Base-by-base conservation (phyloP, 2,113 vertebrate species). In the Poeciliopsis retropinna region DNA sequence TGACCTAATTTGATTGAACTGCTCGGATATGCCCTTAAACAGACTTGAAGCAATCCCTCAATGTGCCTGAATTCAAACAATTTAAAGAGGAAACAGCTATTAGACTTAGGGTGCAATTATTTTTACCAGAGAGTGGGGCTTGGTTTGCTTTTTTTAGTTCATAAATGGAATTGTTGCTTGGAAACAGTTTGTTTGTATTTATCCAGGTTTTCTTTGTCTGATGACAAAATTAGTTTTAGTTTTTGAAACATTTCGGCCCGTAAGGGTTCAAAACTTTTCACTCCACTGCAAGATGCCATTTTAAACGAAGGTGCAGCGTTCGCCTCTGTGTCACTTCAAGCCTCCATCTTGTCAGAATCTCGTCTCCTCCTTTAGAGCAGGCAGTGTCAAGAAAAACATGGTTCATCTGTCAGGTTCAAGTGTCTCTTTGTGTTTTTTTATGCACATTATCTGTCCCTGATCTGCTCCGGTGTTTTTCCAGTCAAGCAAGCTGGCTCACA, bases 401-500 rank as follows among this genome's bases (percentile, higher is more conserved):
- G 3, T 57, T 25, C 22, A n/a, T n/a, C 25, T 57, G 51, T n/a
- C 51, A 57, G 51, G 51, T 57, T 57, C n/a, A 57, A 57, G n/a
- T n/a, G 51, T 57, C 51, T n/a, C 3, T 51, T 22, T 57, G 51
- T 57, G 25, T n/a, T 54, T 57, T 54, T 47, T 57, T 3, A 57
- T 57, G 51, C 51, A 57, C 10, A 57, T 25, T 25, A 25, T 57
- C 9, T n/a, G 51, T n/a, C 25, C 51, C 10, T 25, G 0, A 57
- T 34, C 8, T 72, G 27, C 64, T 4, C 65, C 62, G 37, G 4
- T 13, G 67, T 34, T 37, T 37, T 65, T 22, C 19, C 3, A 25
- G 17, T 34, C 70, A 67, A 57, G n/a, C 51, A 9, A 57, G 22
- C 51, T n/a, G 79, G 75, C 60, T 62, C 27, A 60, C 47, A 61